Evolutionary conservation across 2,797 vertebrate species (phyloP), one percentile per base, ranked within the genome.

Genomic region (Pseudomugil tenellus): DNA sequence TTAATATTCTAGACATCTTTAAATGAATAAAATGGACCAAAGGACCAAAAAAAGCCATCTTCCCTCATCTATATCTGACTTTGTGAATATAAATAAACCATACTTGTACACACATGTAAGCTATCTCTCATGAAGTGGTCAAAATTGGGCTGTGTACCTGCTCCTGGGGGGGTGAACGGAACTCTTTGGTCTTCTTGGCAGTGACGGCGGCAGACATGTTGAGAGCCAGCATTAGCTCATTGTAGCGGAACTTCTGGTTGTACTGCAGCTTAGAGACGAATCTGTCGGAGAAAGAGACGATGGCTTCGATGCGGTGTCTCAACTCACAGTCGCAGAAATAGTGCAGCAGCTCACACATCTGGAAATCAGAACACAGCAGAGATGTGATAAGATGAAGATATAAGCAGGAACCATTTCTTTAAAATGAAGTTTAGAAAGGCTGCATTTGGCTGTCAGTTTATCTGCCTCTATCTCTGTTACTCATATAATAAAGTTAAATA

Each of bases 281-380:
- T 66, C 75, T 92, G 91, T 99, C 98, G 0, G 98, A 96, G 86
- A 99, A 99, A 0, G 96, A 96, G 70, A 96, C 97, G 39, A 99
- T 99, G 78, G 98, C 89, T 89, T 99, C 98, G 65, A 99, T 97
- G 72, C 98, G 95, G 6, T 99, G 98, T 87, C 96, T 96, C 53
- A 99, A 94, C 81, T 99, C 97, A 56, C 98, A 99, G 93, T 99
- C 98, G 58, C 98, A 99, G 94, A 99, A 98, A 85, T 98, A 98
- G 93, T 96, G 97, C 61, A 99, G 95, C 39, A 99, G 95, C 87
- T 98, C 96, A 61, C 98, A 99, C 97, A 99, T 98, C 98, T 99
- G 91, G 4, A 52, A 57, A 26, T 31, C 29, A 31, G 29, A 31
- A 31, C 29, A 31, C 10, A 60, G 32, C 16, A 71, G 17, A 77